Evolutionary conservation across 1,140 invertebrate genomes (phyloP).

Genomic region (Eupristina koningsbergeri): DNA sequence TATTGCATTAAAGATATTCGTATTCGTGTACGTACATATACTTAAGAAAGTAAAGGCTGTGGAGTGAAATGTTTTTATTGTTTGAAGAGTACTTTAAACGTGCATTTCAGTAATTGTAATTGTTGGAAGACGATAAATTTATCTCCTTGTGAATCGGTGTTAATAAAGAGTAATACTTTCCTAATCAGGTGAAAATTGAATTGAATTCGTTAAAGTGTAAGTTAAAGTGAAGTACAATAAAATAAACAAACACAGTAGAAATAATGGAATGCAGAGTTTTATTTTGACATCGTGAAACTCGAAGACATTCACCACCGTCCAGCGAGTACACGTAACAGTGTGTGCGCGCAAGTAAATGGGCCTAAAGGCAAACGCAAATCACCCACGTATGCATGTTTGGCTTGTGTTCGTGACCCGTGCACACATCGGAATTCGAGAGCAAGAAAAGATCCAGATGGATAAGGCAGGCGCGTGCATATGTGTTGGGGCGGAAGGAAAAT

Average conservation of each 20-base stretch:
- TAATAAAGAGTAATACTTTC: too few species aligned
- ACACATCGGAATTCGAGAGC: background rate
- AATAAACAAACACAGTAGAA: background rate
- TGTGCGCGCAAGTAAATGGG: background rate
- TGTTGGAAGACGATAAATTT: too few species aligned
- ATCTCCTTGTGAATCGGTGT: too few species aligned
- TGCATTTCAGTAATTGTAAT: too few species aligned
- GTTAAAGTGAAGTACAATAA: too few species aligned
- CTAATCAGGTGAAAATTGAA: background rate
- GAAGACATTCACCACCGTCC: too few species aligned
- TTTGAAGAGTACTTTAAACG: too few species aligned
- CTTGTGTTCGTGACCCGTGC: background rate
- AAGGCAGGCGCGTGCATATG: background rate
- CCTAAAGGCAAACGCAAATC: background rate
- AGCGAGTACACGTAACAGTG: background rate
- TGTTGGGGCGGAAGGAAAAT: background rate
- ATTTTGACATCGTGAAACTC: background rate
- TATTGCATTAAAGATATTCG: too few species aligned
- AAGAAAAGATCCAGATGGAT: conserved; percentile 1
- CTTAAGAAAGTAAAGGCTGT: too few species aligned
- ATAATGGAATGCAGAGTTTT: background rate
- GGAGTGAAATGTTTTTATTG: too few species aligned
- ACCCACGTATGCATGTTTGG: conserved; percentile 25
- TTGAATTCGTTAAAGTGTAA: background rate
- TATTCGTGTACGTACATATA: too few species aligned